Evolutionary conservation across 2,888 invertebrate species (phyloP).

Genomic region (Tribolium freemani): DNA sequence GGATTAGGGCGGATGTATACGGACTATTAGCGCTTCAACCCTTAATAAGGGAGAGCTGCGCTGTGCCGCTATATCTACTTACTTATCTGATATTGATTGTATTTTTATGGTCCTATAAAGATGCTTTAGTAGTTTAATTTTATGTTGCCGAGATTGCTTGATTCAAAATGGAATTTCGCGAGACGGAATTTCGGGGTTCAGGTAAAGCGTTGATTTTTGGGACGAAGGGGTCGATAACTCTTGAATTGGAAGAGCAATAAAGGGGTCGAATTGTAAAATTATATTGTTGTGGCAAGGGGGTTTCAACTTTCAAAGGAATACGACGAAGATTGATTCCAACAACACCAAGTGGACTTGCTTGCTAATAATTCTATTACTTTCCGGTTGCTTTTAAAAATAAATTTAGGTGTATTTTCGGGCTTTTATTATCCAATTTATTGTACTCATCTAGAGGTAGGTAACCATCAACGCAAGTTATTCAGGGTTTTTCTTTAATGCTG

Average conservation of each 20-base stretch:
- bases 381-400: too few relatives aligned
- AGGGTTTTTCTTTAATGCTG: too few relatives aligned
- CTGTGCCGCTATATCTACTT: constrained; percentile 48
- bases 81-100: constrained; percentile 65
- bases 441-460: too few relatives aligned
- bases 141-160: constrained; percentile 47
- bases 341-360: too few relatives aligned
- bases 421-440: too few relatives aligned
- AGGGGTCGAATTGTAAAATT: constrained; percentile 12
- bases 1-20: constrained; percentile 63
- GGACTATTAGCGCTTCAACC: constrained; percentile 59
- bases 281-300: constrained; percentile 1
- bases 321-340: neutral
- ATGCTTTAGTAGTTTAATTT: constrained; percentile 61
- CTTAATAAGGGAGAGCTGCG: constrained; percentile 52
- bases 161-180: constrained; percentile 36
- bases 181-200: neutral
- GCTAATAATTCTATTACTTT: too few relatives aligned
- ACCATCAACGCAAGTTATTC: too few relatives aligned
- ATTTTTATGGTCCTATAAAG: constrained; percentile 64
- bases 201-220: neutral
- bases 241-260: constrained; percentile 8
- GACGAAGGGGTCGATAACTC: constrained; percentile 13
- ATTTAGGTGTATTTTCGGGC: too few relatives aligned
- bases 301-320: neutral